Percentiles rank a stretch among this genome's conserved stretches.
phyloP scores from a whole-genome alignment of 92 coral and sea anemone genomes.

The Phymanthus crucifer region DNA sequence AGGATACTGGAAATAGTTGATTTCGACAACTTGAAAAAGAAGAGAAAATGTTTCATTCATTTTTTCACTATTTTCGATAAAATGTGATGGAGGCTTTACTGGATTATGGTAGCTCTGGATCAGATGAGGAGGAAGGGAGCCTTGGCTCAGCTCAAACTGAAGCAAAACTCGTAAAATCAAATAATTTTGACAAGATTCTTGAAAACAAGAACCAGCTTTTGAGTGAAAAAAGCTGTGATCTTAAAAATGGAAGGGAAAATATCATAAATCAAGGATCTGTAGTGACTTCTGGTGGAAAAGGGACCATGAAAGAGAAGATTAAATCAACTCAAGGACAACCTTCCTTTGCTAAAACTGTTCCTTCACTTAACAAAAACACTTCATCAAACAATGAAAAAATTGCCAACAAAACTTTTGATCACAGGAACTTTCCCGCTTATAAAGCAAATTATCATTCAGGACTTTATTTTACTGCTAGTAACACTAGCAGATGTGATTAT shows the following conservation, averaged over 20 bases:
- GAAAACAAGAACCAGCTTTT: background rate
- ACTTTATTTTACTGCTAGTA: background rate
- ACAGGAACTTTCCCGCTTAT: background rate
- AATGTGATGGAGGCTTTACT: slow-evolving; percentile 30
- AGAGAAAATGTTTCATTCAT: background rate
- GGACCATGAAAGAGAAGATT: background rate
- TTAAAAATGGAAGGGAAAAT: background rate
- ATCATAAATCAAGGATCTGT: background rate
- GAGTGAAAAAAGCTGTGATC: background rate
- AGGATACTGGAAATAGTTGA: no score
- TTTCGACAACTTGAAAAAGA: no score
- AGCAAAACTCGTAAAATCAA: background rate
- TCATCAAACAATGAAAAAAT: background rate
- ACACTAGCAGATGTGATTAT: background rate
- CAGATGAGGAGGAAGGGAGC: slow-evolving; percentile 1
- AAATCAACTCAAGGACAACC: background rate
- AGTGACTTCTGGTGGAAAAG: background rate
- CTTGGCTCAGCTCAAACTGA: background rate
- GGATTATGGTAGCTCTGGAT: slow-evolving; percentile 32
- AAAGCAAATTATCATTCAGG: background rate
- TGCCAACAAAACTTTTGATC: background rate
- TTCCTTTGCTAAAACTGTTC: background rate
- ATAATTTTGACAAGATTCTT: background rate
- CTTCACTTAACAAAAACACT: background rate
- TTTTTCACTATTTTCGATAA: background rate